Conservation (phyloP, 2,888 invertebrate species). For the Cephus pulcher region DNA sequence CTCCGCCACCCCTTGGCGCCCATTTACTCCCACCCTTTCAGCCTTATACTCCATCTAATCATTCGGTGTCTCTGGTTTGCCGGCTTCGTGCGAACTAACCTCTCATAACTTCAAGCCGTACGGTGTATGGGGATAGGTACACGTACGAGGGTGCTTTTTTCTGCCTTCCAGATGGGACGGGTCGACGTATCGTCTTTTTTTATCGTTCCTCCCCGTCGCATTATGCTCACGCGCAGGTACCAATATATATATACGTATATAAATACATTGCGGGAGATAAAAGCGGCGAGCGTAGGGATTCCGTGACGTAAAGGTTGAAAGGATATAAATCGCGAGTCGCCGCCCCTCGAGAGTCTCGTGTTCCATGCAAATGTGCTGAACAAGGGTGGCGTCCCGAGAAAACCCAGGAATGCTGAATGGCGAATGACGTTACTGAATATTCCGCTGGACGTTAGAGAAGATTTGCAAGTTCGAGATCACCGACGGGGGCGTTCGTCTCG, state of each 20-base stretch:
- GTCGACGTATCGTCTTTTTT: background rate
- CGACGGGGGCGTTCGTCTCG: background rate
- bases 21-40: background rate
- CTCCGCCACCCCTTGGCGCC: background rate
- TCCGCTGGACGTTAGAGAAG: background rate
- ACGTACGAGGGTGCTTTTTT: background rate
- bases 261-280: background rate
- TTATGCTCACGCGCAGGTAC: background rate
- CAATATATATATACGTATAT: background rate
- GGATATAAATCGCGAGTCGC: background rate
- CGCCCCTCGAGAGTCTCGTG: background rate
- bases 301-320: background rate
- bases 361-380: background rate
- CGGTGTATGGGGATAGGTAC: background rate
- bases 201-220: background rate
- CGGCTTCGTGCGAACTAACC: background rate
- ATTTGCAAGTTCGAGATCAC: background rate
- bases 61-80: slow-evolving; percentile 13
- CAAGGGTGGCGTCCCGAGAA: background rate
- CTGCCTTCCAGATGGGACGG: background rate
- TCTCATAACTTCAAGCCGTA: background rate
- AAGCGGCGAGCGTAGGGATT: background rate
- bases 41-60: slow-evolving; percentile 26
- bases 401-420: background rate
- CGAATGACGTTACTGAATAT: background rate